phyloP scores from a whole-genome alignment of 2,113 vertebrate species.

The Herpailurus yagouaroundi region DNA sequence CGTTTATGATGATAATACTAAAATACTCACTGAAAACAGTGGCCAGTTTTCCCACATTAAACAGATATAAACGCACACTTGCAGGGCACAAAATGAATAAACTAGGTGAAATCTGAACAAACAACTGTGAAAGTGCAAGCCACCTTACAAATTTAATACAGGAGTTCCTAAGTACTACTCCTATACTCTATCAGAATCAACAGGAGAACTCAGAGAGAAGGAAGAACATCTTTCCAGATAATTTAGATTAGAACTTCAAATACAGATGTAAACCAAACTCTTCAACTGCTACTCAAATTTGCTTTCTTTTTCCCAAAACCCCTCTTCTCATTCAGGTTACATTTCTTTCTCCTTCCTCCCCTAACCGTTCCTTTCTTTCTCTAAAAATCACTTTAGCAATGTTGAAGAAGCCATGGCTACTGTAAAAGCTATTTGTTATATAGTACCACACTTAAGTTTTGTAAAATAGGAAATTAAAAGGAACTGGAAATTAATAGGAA shows the following conservation, averaged over 20 bases:
- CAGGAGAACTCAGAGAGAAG: not conserved
- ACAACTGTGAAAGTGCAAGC: not conserved
- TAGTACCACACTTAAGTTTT: not conserved
- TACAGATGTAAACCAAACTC: slow-evolving; percentile 44
- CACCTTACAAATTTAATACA: not conserved
- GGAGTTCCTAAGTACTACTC: not conserved
- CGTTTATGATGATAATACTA: not conserved
- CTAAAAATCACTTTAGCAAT: slow-evolving; percentile 24
- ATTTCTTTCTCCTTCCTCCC: slow-evolving; percentile 13
- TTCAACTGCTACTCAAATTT: slow-evolving; percentile 7
- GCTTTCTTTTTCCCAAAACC: not conserved
- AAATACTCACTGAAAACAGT: slow-evolving; percentile 25
- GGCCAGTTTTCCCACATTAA: not conserved
- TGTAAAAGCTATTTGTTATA: slow-evolving; percentile 23
- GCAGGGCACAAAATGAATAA: not conserved
- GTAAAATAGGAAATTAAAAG: slow-evolving; percentile 33
- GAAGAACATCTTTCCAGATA: slow-evolving; percentile 25
- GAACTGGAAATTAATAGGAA: slow-evolving; percentile 47
- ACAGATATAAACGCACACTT: not conserved
- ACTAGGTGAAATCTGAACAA: not conserved
- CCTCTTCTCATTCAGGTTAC: not conserved
- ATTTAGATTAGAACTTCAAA: slow-evolving; percentile 26
- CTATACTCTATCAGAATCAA: not conserved
- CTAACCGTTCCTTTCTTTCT: not conserved
- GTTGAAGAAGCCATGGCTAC: not conserved